These are phyloP conservation scores for Thymelicus acteon DNA, from an alignment of 2,888 invertebrate genomes.

Conservation along the genomic window DNA sequence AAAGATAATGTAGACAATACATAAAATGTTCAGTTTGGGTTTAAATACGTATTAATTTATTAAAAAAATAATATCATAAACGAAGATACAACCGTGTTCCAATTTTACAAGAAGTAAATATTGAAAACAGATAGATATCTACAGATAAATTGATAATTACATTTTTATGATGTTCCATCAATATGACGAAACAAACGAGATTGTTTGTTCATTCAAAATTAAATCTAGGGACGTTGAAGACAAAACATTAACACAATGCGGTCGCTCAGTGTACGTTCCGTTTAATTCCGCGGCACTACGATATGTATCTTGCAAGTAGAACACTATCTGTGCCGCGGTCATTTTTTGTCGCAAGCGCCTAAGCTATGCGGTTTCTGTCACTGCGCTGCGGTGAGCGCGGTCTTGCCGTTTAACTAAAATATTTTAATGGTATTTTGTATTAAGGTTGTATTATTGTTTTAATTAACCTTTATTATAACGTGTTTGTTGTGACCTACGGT, in stretches of 20 bases:
- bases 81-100: too few relatives aligned
- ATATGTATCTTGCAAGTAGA: conserved; percentile 30
- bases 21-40: background rate
- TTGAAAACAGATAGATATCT: too few relatives aligned
- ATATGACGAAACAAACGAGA: background rate
- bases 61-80: too few relatives aligned
- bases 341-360: conserved; percentile 35
- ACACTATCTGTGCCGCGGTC: conserved; percentile 29
- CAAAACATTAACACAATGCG: conserved; percentile 16
- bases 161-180: background rate
- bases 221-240: conserved; percentile 1
- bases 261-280: conserved; percentile 27
- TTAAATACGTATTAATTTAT: too few relatives aligned
- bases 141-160: too few relatives aligned
- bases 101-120: too few relatives aligned
- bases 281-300: conserved; percentile 24
- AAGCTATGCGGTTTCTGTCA: conserved; percentile 30
- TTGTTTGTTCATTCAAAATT: conserved; percentile 2
- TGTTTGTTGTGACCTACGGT: too few relatives aligned
- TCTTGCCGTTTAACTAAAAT: conserved; percentile 22
- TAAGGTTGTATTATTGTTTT: conserved; percentile 2
- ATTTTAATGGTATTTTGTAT: conserved; percentile 23
- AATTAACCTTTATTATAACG: too few relatives aligned
- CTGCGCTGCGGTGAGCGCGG: conserved; percentile 19
- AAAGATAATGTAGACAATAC: too few relatives aligned